These are phyloP conservation scores for Mustelus asterias DNA, from an alignment of 2,113 vertebrate species.

Conservation along the genomic window DNA sequence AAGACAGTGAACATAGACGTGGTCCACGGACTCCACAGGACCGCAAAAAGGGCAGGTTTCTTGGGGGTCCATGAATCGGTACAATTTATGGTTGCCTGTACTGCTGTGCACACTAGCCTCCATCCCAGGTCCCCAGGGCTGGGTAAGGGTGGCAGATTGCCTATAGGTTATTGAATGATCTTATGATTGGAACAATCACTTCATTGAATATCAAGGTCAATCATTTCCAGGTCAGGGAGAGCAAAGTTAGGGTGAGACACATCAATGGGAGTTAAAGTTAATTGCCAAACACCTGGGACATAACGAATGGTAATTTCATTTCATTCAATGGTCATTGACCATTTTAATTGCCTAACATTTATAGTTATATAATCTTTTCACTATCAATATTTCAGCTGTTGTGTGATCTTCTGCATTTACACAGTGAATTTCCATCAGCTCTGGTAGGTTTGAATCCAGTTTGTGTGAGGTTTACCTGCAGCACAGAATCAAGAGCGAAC, in stretches of 20 bases:
- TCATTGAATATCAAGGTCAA: not conserved
- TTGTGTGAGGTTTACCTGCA: not conserved
- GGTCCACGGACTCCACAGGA: no score
- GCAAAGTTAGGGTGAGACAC: not conserved
- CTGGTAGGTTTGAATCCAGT: not conserved
- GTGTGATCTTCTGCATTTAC: not conserved
- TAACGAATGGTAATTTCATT: not conserved
- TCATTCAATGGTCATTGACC: not conserved
- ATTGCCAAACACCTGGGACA: not conserved
- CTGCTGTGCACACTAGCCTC: no score
- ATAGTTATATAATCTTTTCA: not conserved
- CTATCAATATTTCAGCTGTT: not conserved
- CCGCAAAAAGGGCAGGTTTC: no score
- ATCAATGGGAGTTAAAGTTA: not conserved
- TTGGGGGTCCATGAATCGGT: no score
- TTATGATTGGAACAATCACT: not conserved
- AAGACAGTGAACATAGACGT: no score
- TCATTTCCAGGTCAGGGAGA: not conserved
- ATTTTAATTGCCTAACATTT: not conserved
- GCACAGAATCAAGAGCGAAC: not conserved
- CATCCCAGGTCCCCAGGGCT: no score
- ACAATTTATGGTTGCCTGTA: no score
- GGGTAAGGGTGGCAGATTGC: not conserved
- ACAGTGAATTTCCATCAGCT: not conserved
- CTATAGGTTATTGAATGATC: not conserved